Conservation (phyloP, 2,888 invertebrate genomes). For the Thalpophila matura region DNA sequence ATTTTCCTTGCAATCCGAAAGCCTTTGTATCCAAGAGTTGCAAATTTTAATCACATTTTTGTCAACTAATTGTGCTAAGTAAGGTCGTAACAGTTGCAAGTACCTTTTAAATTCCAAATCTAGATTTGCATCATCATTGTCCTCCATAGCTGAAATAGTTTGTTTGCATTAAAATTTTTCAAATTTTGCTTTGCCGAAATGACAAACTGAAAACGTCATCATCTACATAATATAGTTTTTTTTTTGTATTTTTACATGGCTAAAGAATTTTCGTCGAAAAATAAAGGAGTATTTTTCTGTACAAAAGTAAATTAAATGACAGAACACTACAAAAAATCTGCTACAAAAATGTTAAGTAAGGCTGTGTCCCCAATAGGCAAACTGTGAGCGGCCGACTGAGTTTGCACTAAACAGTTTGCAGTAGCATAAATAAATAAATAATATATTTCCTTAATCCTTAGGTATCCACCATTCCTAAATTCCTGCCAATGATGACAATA, state of each 20-base stretch:
- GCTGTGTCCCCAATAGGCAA: too few relatives aligned
- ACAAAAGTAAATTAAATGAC: too few relatives aligned
- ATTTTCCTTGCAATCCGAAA: slow-evolving; percentile 72
- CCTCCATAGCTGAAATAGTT: slow-evolving; percentile 70
- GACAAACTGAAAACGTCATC: slow-evolving; percentile 29
- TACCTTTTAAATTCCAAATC: slow-evolving; percentile 83
- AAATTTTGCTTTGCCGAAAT: slow-evolving; percentile 40
- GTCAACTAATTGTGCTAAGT: slow-evolving; percentile 77
- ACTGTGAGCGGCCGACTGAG: too few relatives aligned
- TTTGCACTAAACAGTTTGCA: too few relatives aligned
- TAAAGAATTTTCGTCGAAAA: not conserved
- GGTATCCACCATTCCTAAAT: too few relatives aligned
- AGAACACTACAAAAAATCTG: too few relatives aligned
- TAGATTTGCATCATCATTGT: slow-evolving; percentile 69
- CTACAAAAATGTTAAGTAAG: too few relatives aligned
- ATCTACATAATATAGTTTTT: not conserved
- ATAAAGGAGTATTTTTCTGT: slow-evolving; percentile 15
- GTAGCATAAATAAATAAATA: too few relatives aligned
- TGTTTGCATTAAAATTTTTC: slow-evolving; percentile 21
- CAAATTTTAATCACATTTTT: slow-evolving; percentile 77
- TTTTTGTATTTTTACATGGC: not conserved
- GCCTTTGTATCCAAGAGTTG: slow-evolving; percentile 83
- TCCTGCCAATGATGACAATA: too few relatives aligned
- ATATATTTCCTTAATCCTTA: too few relatives aligned
- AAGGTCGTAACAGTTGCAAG: slow-evolving; percentile 81